Conservation (phyloP, 2,888 invertebrate species). For the Pheosia tremula region DNA sequence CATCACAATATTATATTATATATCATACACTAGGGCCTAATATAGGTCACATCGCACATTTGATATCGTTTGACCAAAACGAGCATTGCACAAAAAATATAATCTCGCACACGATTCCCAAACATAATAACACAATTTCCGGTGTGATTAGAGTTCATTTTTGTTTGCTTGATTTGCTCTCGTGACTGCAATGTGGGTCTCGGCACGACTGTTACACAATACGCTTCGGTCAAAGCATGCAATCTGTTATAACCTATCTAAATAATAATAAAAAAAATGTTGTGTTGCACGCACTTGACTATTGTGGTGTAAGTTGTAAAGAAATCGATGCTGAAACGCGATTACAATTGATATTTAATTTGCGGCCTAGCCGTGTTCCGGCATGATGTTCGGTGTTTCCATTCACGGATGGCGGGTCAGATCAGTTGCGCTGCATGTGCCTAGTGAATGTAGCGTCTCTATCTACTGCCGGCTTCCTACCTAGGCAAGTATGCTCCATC, state of each 20-base stretch:
- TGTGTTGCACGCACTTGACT: conserved; percentile 1
- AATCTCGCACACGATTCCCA: background rate
- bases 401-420: no score
- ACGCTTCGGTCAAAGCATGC: conserved; percentile 19
- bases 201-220: conserved; percentile 28
- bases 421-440: no score
- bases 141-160: conserved; percentile 33
- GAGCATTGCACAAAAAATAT: background rate
- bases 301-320: conserved; percentile 1
- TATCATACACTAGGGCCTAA: background rate
- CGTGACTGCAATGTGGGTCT: conserved; percentile 32
- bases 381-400: no score
- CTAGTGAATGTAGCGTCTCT: no score
- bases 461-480: no score
- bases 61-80: background rate
- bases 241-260: conserved; percentile 23
- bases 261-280: conserved; percentile 6
- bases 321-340: background rate
- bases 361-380: no score
- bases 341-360: background rate
- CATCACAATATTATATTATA: background rate
- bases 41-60: conserved; percentile 4
- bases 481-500: no score
- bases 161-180: conserved; percentile 28
- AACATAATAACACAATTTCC: background rate